A percentile compares a stretch with the other conserved stretches of the same genome.
Evolutionary conservation across 2,797 vertebrate genomes (phyloP).

Genomic region (Spea hammondii): DNA sequence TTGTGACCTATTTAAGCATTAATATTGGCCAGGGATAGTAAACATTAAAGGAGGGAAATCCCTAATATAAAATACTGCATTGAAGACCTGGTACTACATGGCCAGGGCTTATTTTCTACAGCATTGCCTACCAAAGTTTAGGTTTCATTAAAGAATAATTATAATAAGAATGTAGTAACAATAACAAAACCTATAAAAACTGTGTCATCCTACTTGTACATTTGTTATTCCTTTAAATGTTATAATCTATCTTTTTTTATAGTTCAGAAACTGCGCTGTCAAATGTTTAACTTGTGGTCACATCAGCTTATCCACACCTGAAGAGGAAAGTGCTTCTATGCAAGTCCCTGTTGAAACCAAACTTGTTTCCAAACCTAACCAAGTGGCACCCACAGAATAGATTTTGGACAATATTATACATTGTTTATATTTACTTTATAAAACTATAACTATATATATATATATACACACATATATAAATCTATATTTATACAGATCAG

Average conservation of each 20-base stretch:
- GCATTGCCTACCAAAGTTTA: too few species aligned
- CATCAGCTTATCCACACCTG: constrained; percentile 11
- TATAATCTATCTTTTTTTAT: neutral
- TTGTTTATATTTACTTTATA: neutral
- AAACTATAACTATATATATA: neutral
- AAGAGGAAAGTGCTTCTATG: constrained; percentile 19
- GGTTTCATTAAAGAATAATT: too few species aligned
- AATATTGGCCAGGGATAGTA: too few species aligned
- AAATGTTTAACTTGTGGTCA: constrained; percentile 41
- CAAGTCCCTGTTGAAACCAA: constrained; percentile 7
- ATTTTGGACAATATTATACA: neutral
- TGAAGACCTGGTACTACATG: neutral
- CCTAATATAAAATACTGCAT: neutral
- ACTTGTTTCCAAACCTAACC: constrained; percentile 19
- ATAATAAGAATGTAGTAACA: too few species aligned
- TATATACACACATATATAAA: too few species aligned
- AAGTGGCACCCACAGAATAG: constrained; percentile 32
- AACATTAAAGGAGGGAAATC: neutral
- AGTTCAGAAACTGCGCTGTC: constrained; percentile 38
- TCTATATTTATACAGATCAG: too few species aligned
- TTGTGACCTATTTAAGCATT: too few species aligned
- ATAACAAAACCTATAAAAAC: too few species aligned
- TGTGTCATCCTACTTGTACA: too few species aligned
- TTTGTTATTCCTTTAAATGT: too few species aligned
- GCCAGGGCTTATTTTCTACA: too few species aligned